Evolutionary conservation across 2,797 vertebrate genomes (phyloP).

Genomic region (Falco naumanni): DNA sequence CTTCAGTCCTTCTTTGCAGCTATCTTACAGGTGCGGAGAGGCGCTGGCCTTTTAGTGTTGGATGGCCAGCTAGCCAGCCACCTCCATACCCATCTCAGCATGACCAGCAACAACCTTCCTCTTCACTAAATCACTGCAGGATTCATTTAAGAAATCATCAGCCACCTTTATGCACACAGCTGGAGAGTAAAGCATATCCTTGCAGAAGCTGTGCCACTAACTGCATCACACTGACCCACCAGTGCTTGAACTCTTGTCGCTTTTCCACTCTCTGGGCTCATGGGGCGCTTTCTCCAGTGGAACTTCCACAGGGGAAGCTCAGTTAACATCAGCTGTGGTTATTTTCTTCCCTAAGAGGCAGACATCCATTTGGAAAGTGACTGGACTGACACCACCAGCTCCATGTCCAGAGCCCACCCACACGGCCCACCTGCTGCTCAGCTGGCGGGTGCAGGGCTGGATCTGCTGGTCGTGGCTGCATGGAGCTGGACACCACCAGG

Average conservation of each 20-base stretch:
- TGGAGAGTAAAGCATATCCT: not conserved
- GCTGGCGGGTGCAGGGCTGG: too few species aligned
- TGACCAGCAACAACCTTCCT: not conserved
- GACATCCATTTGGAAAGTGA: not conserved
- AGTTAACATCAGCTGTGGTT: not conserved
- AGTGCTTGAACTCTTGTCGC: not conserved
- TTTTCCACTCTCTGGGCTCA: not conserved
- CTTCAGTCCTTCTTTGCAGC: not conserved
- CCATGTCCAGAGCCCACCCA: not conserved
- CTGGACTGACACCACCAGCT: not conserved
- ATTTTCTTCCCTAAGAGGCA: not conserved
- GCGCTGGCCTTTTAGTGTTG: not conserved
- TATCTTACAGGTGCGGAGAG: not conserved
- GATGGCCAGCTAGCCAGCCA: not conserved
- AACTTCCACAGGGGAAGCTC: not conserved
- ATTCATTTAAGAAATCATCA: not conserved
- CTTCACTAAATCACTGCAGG: not conserved
- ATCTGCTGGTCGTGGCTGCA: too few species aligned
- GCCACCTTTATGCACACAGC: not conserved
- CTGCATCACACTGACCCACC: not conserved
- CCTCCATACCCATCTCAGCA: not conserved
- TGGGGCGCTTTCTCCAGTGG: not conserved
- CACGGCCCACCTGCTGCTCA: not conserved
- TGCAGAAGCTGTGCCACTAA: not conserved
- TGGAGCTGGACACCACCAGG: not conserved